These are phyloP conservation scores for Diachasma alloeum DNA, from an alignment of 1,140 invertebrate species.

Conservation along the genomic window DNA sequence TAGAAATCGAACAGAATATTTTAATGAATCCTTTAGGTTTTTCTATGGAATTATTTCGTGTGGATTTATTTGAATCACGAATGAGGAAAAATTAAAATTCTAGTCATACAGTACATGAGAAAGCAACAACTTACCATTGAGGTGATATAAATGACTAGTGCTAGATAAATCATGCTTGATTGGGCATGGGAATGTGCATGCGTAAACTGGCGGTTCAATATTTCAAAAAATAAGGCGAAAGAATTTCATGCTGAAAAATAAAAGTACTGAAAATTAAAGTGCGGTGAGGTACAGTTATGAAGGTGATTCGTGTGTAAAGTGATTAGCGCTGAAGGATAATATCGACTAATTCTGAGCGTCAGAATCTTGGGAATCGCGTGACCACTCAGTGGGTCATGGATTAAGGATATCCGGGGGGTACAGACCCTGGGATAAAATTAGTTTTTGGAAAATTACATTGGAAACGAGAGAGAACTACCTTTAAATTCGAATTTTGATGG, in stretches of 20 bases:
- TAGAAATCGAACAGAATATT: no score
- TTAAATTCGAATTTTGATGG: no score
- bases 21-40: no score
- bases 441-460: no score
- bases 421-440: no score
- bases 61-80: not conserved
- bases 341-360: not conserved
- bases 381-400: no score
- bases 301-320: no score
- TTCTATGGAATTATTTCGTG: no score
- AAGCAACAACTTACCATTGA: conserved; percentile 47
- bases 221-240: conserved; percentile 5
- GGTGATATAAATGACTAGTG: conserved; percentile 43
- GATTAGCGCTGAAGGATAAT: no score
- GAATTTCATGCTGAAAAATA: conserved; percentile 4
- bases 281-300: not conserved
- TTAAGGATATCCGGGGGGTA: no score
- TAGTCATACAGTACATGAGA: not conserved
- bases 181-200: conserved; percentile 44
- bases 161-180: conserved; percentile 38
- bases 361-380: not conserved
- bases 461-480: no score
- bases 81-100: not conserved
- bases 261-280: conserved; percentile 15
- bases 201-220: conserved; percentile 43